Percentiles rank a stretch among this genome's conserved stretches.
Evolutionary conservation across 2,888 invertebrate species (phyloP).

Genomic region (Cybosia mesomella): DNA sequence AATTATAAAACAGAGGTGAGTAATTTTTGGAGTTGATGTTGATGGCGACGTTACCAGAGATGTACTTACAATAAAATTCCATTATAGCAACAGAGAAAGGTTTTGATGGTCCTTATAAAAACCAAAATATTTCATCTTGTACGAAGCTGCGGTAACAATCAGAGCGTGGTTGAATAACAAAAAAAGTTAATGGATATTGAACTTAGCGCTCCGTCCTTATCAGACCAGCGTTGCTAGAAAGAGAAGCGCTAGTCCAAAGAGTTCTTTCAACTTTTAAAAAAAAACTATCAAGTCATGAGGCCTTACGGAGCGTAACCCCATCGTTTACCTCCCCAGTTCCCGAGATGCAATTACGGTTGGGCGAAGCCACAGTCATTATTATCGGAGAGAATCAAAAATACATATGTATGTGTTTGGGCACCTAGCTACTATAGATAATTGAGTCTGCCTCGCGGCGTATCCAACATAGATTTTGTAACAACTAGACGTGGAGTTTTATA

Average conservation of each 20-base stretch:
- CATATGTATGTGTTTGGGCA: slow-evolving; percentile 40
- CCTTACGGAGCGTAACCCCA: slow-evolving; percentile 75
- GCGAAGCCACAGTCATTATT: slow-evolving; percentile 61
- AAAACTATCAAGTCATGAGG: slow-evolving; percentile 75
- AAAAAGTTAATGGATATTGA: slow-evolving; percentile 73
- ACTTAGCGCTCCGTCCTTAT: slow-evolving; percentile 61
- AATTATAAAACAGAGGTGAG: not conserved
- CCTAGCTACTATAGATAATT: slow-evolving; percentile 58
- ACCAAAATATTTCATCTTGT: slow-evolving; percentile 50
- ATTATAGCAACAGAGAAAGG: slow-evolving; percentile 32
- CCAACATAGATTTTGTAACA: slow-evolving; percentile 28
- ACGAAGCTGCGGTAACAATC: slow-evolving; percentile 49
- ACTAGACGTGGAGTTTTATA: not conserved
- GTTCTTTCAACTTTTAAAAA: slow-evolving; percentile 57
- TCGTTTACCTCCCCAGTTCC: slow-evolving; percentile 78
- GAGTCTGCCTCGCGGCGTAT: slow-evolving; percentile 49
- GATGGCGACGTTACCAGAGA: not conserved
- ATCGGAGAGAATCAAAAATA: slow-evolving; percentile 63
- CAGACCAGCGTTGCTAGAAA: slow-evolving; percentile 47
- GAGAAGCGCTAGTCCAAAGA: slow-evolving; percentile 51
- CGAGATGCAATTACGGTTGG: slow-evolving; percentile 79
- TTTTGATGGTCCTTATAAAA: slow-evolving; percentile 43
- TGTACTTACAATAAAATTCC: slow-evolving; percentile 18
- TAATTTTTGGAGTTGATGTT: not conserved
- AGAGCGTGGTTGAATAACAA: slow-evolving; percentile 65